Base-by-base conservation (phyloP, 2,797 vertebrate species). In the Pangasius macronema region DNA sequence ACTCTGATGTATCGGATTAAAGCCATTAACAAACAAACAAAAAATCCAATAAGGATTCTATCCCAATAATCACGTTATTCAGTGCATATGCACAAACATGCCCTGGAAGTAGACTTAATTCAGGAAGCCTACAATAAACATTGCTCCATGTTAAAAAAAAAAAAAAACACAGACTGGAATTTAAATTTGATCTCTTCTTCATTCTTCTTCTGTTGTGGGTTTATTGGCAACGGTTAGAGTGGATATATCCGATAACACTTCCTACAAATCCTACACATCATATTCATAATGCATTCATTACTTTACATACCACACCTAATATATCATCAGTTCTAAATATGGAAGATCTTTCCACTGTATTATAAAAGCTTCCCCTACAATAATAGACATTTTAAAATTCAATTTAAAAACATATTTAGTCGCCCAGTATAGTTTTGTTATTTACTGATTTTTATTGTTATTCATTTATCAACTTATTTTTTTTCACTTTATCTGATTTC, bases 31-130 rank as follows among this genome's bases (percentile, higher is more conserved):
- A 42, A 61, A 65, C n/a, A 39, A 39, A 53, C 0, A 36, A 24
- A 65, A 63, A 82, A 46, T 61, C 79, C 55, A 81, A 42, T 61
- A 81, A 61, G 57, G 33, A 61, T 81, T 81, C 79, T 81, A 61
- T 81, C 11, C 36, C 22, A 27, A 61, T 61, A 81, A 81, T 81
- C 79, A 81, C 3, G 79, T 81, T 81, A 42, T 42, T 81, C 36
- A 39, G 77, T 80, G 53, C 77, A 33, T 55, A 57, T 59, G 20
- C 53, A 80, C 53, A 57, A 39, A 57, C 77, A 63, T 81, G 59
- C 24, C 80, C 36, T 82, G 80, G 39, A 82, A 30, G 27, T n/a
- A 63, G 59, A 65, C 33, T 82, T 82, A 46, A 82, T 82, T 82
- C 24, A 63, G 80, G 46, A 63, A 63, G 36, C 39, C 36, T 61